Base-by-base conservation (phyloP, 2,113 vertebrate genomes). In the Capreolus pygargus region DNA sequence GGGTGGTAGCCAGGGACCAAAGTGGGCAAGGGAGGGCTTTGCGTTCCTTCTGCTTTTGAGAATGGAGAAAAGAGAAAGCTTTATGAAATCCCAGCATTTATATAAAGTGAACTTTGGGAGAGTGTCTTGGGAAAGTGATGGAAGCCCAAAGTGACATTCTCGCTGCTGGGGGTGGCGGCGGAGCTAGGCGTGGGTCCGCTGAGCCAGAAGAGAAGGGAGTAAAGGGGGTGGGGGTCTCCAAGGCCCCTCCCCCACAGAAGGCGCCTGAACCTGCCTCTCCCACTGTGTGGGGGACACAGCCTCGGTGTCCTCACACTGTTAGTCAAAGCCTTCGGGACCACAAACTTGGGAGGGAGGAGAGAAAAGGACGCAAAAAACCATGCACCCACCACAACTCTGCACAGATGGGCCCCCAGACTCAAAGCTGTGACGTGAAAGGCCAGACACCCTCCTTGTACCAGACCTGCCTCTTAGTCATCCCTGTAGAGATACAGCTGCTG, bases 161-260 rank as follows among this genome's bases (percentile, higher is more conserved):
- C 1, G 0, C 47, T 21, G 47, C 78, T 50, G 30, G 9, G 2
- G 6, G 9, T 25, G 27, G 64, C 4, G 3, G 3, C 10, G 12
- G 27, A 28, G 70, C 7, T 16, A 12, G 36, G 28, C 36, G 11
- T 6, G 1, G 13, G 19, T 57, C 67, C 0, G 7, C 30, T 7
- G 52, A 57, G 36, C 1, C 0, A 55, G 52, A 57, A 43, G 17
- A 70, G 64, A 11, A 36, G 1, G 14, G 43, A 45, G 14, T 30
- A 7, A 19, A 19, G 78, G 9, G 5, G 28, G 16, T 19, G 28
- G 39, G 19, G 15, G 78, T 33, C 33, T 81, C 78, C 45, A 43
- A 25, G 36, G 36, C 21, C 28, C 21, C 9, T 85, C 21, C 36
- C 28, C 33, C 3, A 70, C 5, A 19, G 55, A 23, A 67, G 27